Base-by-base conservation (phyloP, 2,113 vertebrate genomes). In the Corythoichthys intestinalis region DNA sequence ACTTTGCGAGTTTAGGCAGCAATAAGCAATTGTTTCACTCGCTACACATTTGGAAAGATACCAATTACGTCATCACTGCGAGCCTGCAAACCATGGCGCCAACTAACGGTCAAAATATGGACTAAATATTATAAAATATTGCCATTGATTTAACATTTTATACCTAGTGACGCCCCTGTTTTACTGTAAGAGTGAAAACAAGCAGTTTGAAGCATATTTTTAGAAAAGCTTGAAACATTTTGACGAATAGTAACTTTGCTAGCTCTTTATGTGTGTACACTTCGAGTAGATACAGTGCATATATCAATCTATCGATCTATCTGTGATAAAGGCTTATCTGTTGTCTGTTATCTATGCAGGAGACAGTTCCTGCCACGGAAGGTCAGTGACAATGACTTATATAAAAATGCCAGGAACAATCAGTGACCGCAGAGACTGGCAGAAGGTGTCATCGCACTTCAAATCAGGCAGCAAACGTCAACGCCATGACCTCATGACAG, bases 331-430 rank as follows among this genome's bases (percentile, higher is more conserved):
- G 50, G 71, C 70, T 67, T 69, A n/a, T 58, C 56, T 65, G 49
- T 47, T 60, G 63, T 73, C 70, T 70, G 34, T 39, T 72, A 74
- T 73, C 49, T 53, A 44, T 3, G 39, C 14, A 75, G 17, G 58
- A 76, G 72, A 34, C 49, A 47, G 13, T 10, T 37, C 34, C 54
- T n/a, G 67, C 58, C 50, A 37, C 41, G 70, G 56, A 67, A 66
- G 64, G 64, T 79, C 73, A 70, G 0, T 47, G 65, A 74, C 17
- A 10, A 15, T 6, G 0, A 62, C 47, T 74, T 54, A 56, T 2
- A 2, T 48, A 63, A 77, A 13, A 10, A 63, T 68, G 63, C 4
- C 62, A 73, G 39, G 28, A 74, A 61, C 0, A 50, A 34, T 41
- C 20, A 72, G 39, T 35, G 17, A 50, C 17, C 64, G 54, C 2